Percentiles rank a stretch among this genome's conserved stretches.
Evolutionary conservation across 2,888 invertebrate species (phyloP).

Genomic region (Troglohyphantes excavatus): DNA sequence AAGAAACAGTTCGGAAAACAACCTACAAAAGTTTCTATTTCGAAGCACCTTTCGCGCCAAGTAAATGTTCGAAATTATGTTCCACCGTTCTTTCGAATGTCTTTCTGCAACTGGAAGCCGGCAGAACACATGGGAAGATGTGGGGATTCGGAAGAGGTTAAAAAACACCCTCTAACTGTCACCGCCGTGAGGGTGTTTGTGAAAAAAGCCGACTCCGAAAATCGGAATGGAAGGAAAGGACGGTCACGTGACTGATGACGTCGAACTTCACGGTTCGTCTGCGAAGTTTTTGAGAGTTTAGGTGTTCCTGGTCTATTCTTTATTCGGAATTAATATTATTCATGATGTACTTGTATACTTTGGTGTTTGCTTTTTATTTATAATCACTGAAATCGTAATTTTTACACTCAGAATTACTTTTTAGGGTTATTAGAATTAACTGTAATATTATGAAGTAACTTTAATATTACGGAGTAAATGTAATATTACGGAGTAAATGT

Average conservation of each 20-base stretch:
- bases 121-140: constrained; percentile 10
- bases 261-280: constrained; percentile 59
- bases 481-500: too few relatives aligned
- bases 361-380: too few relatives aligned
- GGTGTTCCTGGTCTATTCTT: too few relatives aligned
- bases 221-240: constrained; percentile 37
- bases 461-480: too few relatives aligned
- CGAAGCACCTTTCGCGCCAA: neutral
- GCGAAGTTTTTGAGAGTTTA: constrained; percentile 50
- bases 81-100: neutral
- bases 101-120: neutral
- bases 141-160: neutral
- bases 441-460: too few relatives aligned
- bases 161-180: constrained; percentile 19
- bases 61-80: neutral
- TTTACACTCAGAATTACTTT: too few relatives aligned
- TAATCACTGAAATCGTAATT: too few relatives aligned
- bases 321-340: too few relatives aligned
- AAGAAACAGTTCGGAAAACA: neutral
- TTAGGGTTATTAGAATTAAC: too few relatives aligned
- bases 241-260: constrained; percentile 68
- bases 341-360: too few relatives aligned
- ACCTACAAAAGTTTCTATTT: neutral
- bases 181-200: constrained; percentile 19
- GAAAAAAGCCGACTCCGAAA: constrained; percentile 4